Base-by-base conservation (phyloP, 2,113 vertebrate species). In the Psilopsiagon aymara region DNA sequence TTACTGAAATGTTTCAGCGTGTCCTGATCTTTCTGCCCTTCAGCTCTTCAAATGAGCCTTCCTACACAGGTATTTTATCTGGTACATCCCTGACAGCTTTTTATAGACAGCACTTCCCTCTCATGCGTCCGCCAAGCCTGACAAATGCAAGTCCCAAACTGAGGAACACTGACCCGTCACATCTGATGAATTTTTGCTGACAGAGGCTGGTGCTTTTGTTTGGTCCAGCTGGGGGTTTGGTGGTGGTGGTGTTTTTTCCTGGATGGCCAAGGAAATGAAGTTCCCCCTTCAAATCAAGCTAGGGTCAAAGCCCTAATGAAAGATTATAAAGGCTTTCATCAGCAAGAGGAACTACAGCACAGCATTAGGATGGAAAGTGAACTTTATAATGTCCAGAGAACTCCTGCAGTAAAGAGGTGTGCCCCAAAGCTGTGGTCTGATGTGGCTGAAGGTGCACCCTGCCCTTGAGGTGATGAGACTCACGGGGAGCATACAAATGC, bases 381-480 rank as follows among this genome's bases (percentile, higher is more conserved):
- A 67, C 37, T 77, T 78, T 11, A n/a, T 44, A 73, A 62, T 2
- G 39, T 46, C 51, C 29, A 19, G 20, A 47, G 59, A 77, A 46
- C 17, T 31, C 21, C 73, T n/a, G 7, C 76, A 52, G 35, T 2
- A 68, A 73, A 74, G 13, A 63, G 9, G 3, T 7, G 17, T 23
- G 28, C 43, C n/a, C 23, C 52, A 68, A 79, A 91, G 29, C 44
- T 3, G 3, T 7, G 35, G 19, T 28, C 43, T 49, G 47, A 70
- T 4, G 4, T 9, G 11, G 49, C 17, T 6, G 2, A 4, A 60
- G 55, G 21, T 14, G 10, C 51, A 49, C 4, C 14, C 27, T 46
- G 53, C 29, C 20, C 25, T 35, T n/a, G 46, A 6, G 1, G 25
- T 1, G 2, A 52, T 0, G 2, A 46, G 33, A 29, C 9, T 66